phyloP scores from a whole-genome alignment of 2,113 vertebrate genomes.

The Grammomys dolichurus region DNA sequence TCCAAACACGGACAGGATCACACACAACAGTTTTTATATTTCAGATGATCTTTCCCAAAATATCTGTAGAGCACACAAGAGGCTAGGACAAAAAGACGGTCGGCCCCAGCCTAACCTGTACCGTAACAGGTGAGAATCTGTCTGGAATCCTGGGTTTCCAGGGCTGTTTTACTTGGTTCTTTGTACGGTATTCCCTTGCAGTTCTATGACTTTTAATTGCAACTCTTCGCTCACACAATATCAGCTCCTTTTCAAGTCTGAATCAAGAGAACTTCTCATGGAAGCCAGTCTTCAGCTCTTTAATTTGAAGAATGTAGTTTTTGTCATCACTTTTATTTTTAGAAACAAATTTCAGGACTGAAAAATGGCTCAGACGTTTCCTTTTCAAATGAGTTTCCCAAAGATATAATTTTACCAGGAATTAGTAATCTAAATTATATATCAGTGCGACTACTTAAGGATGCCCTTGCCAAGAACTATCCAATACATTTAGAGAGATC shows the following conservation, averaged over 20 bases:
- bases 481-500: neutral
- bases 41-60: neutral
- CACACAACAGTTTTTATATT: conserved; percentile 1
- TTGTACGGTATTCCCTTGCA: neutral
- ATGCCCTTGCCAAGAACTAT: neutral
- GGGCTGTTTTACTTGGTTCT: neutral
- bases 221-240: neutral
- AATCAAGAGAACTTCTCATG: neutral
- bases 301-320: neutral
- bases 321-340: neutral
- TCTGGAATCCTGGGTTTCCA: neutral
- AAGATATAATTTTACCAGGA: neutral
- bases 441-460: neutral
- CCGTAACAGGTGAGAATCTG: no score
- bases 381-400: neutral
- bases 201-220: neutral
- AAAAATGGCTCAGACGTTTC: conserved; percentile 46
- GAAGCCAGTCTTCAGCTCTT: conserved; percentile 11
- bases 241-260: neutral
- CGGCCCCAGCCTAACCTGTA: no score
- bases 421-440: neutral
- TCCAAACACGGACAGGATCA: conserved; percentile 45
- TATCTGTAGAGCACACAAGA: neutral
- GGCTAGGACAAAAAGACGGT: no score
- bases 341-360: neutral